phyloP scores from a whole-genome alignment of 2,888 invertebrate species.

The Drosophila melanocephala region DNA sequence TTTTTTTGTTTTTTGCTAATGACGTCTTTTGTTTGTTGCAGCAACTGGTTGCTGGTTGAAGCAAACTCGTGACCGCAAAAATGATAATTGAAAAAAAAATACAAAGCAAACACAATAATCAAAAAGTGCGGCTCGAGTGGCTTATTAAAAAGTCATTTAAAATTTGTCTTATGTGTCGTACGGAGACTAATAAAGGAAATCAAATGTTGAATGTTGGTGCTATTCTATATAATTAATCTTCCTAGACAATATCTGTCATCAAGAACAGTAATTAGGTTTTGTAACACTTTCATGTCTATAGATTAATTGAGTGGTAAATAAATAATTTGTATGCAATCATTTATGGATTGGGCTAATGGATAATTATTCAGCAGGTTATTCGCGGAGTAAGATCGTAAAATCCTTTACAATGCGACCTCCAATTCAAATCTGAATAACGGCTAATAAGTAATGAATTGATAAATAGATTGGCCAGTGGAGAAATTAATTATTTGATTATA shows the following conservation, averaged over 20 bases:
- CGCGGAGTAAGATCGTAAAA: neutral
- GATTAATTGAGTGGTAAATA: neutral
- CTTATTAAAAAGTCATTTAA: conserved; percentile 47
- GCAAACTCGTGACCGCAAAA: conserved; percentile 50
- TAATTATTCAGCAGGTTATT: too few species aligned
- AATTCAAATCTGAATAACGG: neutral
- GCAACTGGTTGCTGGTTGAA: conserved; percentile 26
- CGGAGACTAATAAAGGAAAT: conserved; percentile 10
- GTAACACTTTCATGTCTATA: neutral
- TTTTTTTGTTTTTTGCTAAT: conserved; percentile 31
- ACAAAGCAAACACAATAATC: conserved; percentile 10
- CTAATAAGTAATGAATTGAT: neutral
- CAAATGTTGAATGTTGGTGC: neutral
- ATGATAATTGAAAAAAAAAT: conserved; percentile 22
- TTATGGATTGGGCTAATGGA: neutral
- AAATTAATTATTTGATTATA: neutral
- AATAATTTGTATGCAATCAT: neutral
- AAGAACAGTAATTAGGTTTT: conserved; percentile 7
- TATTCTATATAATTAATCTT: conserved; percentile 10
- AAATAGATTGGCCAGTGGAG: neutral
- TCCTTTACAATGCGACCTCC: neutral
- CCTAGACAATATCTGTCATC: neutral
- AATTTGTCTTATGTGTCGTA: conserved; percentile 25
- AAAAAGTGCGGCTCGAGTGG: conserved; percentile 37
- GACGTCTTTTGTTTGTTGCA: conserved; percentile 53